These are phyloP conservation scores for Meriones psammophilus DNA, from an alignment of 2,797 vertebrate genomes.

Conservation along the genomic window DNA sequence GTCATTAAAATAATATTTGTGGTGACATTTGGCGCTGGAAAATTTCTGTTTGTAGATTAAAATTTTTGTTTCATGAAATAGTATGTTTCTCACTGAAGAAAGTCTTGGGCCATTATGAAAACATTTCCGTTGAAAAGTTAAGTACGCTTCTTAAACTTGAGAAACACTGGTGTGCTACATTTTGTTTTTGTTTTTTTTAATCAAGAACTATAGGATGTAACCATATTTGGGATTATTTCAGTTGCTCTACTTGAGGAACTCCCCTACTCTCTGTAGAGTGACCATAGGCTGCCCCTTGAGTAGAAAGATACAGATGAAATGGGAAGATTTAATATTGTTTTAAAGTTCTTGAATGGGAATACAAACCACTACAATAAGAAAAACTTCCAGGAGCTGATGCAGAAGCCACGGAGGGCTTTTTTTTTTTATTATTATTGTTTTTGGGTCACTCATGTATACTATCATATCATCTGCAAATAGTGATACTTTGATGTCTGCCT, in stretches of 20 bases:
- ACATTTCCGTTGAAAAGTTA: background rate
- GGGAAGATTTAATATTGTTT: background rate
- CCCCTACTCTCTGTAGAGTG: background rate
- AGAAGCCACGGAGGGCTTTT: background rate
- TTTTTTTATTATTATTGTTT: too few species aligned
- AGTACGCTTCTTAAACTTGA: slow-evolving; percentile 38
- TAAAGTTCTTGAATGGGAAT: background rate
- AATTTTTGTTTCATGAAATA: slow-evolving; percentile 29
- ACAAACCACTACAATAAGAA: too few species aligned
- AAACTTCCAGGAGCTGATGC: background rate
- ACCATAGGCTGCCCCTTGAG: background rate
- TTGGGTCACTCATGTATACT: too few species aligned
- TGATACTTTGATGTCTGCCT: too few species aligned
- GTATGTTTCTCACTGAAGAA: background rate
- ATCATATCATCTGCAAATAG: too few species aligned
- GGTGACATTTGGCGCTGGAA: slow-evolving; percentile 7
- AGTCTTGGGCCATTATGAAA: background rate
- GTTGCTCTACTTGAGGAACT: slow-evolving; percentile 9
- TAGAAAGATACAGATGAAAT: background rate
- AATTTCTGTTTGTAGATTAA: slow-evolving; percentile 10
- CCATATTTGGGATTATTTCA: slow-evolving; percentile 1
- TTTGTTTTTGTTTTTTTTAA: background rate
- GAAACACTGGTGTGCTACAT: background rate
- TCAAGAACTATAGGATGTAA: background rate
- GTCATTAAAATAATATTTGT: slow-evolving; percentile 13